Percentiles rank a stretch among this genome's conserved stretches.
Evolutionary conservation across 2,113 vertebrate genomes (phyloP).

Genomic region (Chrysemys picta): DNA sequence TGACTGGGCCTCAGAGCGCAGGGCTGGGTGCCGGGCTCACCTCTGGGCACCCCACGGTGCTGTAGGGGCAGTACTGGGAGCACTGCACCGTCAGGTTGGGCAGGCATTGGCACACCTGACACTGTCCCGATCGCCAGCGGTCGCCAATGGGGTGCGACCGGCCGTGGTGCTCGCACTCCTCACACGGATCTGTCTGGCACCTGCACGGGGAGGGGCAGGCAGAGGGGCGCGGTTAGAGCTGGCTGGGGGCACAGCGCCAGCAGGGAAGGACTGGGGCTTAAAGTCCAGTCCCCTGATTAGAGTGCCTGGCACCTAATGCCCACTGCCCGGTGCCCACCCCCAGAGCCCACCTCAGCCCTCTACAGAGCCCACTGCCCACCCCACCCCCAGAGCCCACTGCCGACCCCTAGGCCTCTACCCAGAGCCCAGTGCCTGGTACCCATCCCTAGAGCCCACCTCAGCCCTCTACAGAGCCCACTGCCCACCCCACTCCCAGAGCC

Average conservation of each 20-base stretch:
- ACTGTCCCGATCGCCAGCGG: slow-evolving; percentile 83
- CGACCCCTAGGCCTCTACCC: neutral
- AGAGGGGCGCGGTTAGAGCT: neutral
- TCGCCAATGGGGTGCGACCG: slow-evolving; percentile 75
- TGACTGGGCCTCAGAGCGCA: too few species aligned
- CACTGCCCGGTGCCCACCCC: neutral
- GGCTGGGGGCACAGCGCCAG: neutral
- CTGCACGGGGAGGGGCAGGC: slow-evolving; percentile 46
- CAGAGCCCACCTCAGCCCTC: neutral
- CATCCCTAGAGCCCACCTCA: neutral
- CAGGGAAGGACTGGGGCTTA: neutral
- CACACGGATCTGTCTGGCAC: slow-evolving; percentile 86
- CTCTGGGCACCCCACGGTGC: slow-evolving; percentile 81
- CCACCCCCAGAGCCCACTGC: too few species aligned
- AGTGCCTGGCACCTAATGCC: neutral
- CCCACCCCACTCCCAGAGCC: neutral
- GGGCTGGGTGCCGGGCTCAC: slow-evolving; percentile 64
- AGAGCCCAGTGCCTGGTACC: neutral
- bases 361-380: neutral
- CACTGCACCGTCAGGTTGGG: slow-evolving; percentile 78
- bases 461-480: neutral
- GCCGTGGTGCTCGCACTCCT: slow-evolving; percentile 82
- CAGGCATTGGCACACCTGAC: slow-evolving; percentile 87
- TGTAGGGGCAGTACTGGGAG: slow-evolving; percentile 81
- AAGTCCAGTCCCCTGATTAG: neutral